Evolutionary conservation across 2,113 vertebrate genomes (phyloP).

Genomic region (Hydrochoerus hydrochaeris): DNA sequence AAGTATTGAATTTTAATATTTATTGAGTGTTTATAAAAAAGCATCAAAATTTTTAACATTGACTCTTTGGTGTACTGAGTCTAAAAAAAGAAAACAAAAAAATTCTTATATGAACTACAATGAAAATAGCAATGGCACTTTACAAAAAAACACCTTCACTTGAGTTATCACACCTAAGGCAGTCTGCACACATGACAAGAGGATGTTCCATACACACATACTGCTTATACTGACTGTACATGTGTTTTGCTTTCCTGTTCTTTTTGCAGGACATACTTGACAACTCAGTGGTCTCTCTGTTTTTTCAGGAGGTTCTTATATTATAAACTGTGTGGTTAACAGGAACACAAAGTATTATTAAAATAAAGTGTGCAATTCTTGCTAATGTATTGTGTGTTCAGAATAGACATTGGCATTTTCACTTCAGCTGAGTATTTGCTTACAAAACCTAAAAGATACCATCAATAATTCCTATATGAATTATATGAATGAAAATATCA

Average conservation of each 20-base stretch:
- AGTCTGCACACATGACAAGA: background rate
- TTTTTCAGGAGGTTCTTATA: background rate
- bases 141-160: background rate
- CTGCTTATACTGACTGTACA: background rate
- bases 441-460: background rate
- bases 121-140: background rate
- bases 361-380: background rate
- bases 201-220: too few relatives aligned
- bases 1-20: background rate
- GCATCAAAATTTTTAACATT: background rate
- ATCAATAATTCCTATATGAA: background rate
- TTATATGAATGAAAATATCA: background rate
- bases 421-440: background rate
- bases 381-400: background rate
- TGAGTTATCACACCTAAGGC: background rate
- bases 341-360: background rate
- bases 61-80: background rate
- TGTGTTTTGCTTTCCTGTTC: background rate
- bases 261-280: too few relatives aligned
- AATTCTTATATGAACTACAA: background rate
- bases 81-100: background rate
- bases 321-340: background rate
- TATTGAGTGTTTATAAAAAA: too few relatives aligned
- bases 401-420: background rate
- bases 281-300: background rate